These are phyloP conservation scores for Agrochola macilenta DNA, from an alignment of 2,888 invertebrate species.

Conservation along the genomic window DNA sequence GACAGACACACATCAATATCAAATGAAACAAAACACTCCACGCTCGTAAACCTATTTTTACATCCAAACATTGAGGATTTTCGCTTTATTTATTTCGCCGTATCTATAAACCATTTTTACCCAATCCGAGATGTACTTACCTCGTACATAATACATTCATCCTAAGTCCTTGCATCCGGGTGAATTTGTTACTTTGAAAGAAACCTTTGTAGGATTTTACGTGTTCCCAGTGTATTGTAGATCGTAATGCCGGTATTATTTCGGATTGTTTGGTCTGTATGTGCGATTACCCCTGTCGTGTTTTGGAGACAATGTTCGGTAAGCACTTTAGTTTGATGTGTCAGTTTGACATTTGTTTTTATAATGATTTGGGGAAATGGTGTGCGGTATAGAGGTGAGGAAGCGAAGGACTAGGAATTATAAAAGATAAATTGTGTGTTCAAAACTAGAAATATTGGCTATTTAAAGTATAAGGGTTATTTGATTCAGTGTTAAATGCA, in stretches of 20 bases:
- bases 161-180: conserved; percentile 74
- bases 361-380: not conserved
- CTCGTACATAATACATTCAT: conserved; percentile 79
- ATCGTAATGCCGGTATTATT: conserved; percentile 69
- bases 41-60: conserved; percentile 31
- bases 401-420: not conserved
- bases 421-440: too few relatives aligned
- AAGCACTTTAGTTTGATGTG: not conserved
- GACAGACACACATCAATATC: not conserved
- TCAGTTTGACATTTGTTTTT: conserved; percentile 2
- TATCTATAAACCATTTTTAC: conserved; percentile 67
- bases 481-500: not conserved
- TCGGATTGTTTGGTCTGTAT: conserved; percentile 69
- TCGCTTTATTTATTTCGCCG: conserved; percentile 47
- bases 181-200: conserved; percentile 73
- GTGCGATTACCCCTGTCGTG: conserved; percentile 51
- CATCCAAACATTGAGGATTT: conserved; percentile 32
- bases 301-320: conserved; percentile 44
- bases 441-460: not conserved
- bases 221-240: conserved; percentile 60
- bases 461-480: not conserved
- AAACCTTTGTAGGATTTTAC: conserved; percentile 63
- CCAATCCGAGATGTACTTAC: conserved; percentile 73
- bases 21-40: conserved; percentile 33
- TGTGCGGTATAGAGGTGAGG: not conserved